phyloP scores from a whole-genome alignment of 2,888 invertebrate species.

The Protophormia terraenovae region DNA sequence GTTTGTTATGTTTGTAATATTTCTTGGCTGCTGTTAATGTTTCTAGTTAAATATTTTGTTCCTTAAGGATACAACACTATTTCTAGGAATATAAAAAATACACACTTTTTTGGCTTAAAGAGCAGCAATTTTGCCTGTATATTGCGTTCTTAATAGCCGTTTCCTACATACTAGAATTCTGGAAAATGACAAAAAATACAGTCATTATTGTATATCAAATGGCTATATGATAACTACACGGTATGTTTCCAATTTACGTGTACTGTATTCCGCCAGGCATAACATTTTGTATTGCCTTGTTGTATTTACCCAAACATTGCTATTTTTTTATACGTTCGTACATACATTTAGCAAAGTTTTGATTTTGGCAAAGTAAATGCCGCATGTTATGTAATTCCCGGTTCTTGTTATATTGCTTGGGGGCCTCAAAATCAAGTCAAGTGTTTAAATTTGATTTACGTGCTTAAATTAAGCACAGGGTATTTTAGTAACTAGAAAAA shows the following conservation, averaged over 20 bases:
- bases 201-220: constrained; percentile 46
- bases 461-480: constrained; percentile 62
- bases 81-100: not conserved
- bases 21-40: constrained; percentile 54
- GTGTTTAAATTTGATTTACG: constrained; percentile 80
- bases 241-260: constrained; percentile 41
- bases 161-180: not conserved
- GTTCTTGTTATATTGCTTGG: constrained; percentile 62
- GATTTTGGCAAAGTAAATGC: constrained; percentile 67
- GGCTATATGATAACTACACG: constrained; percentile 23
- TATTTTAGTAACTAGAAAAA: constrained; percentile 9
- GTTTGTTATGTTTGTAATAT: constrained; percentile 5
- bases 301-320: constrained; percentile 26
- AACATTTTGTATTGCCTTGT: constrained; percentile 30
- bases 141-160: constrained; percentile 42
- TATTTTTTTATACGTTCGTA: not conserved
- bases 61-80: constrained; percentile 45
- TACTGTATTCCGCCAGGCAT: constrained; percentile 31
- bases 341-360: constrained; percentile 44
- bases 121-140: not conserved
- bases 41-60: constrained; percentile 52
- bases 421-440: constrained; percentile 76
- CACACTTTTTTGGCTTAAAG: constrained; percentile 1
- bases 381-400: constrained; percentile 65
- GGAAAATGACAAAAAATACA: not conserved